phyloP scores from a whole-genome alignment of 2,888 invertebrate species.

The Tachina grossa region DNA sequence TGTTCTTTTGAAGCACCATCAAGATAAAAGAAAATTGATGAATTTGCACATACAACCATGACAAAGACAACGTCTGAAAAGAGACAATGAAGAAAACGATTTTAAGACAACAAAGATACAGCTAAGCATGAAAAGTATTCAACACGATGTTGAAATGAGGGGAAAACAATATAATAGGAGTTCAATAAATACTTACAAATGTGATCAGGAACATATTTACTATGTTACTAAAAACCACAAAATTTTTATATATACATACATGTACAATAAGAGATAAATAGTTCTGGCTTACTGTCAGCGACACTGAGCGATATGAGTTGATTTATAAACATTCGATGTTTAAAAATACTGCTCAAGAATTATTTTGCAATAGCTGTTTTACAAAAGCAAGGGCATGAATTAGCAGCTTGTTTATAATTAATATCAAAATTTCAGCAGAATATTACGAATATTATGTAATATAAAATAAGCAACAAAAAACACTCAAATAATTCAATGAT shows the following conservation, averaged over 20 bases:
- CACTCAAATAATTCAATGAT: too few relatives aligned
- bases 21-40: constrained; percentile 78
- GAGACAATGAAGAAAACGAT: constrained; percentile 37
- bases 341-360: neutral
- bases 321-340: neutral
- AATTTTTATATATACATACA: constrained; percentile 6
- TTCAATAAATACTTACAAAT: constrained; percentile 1
- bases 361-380: too few relatives aligned
- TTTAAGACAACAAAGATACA: constrained; percentile 20
- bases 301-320: constrained; percentile 37
- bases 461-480: neutral
- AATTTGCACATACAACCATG: constrained; percentile 72
- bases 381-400: too few relatives aligned
- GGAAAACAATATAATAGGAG: constrained; percentile 31
- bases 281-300: neutral
- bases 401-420: too few relatives aligned
- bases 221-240: constrained; percentile 52
- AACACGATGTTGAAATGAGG: constrained; percentile 52
- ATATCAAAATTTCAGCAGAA: neutral
- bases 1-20: constrained; percentile 73
- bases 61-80: constrained; percentile 26
- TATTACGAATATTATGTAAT: neutral
- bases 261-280: too few relatives aligned
- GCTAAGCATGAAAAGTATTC: constrained; percentile 47
- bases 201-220: constrained; percentile 12